These are phyloP conservation scores for Albula glossodonta DNA, from an alignment of 2,113 vertebrate species.

Conservation along the genomic window DNA sequence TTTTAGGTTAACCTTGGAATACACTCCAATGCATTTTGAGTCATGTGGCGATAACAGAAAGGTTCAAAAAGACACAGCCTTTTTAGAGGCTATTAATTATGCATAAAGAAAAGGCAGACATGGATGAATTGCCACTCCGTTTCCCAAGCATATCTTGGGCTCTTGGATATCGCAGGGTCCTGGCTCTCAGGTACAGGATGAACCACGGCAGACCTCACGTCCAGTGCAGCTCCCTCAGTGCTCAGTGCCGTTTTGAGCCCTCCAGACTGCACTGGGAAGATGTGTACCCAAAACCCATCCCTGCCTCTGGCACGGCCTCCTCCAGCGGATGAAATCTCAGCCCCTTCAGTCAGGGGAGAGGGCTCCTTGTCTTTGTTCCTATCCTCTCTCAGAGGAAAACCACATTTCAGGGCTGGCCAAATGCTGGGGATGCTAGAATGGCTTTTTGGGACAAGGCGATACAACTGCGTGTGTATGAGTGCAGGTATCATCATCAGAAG, in stretches of 20 bases:
- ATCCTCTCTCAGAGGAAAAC: not conserved
- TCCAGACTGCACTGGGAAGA: not conserved
- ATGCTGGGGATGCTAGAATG: not conserved
- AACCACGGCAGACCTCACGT: no score
- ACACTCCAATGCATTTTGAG: not conserved
- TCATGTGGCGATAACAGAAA: not conserved
- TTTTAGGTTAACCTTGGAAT: not conserved
- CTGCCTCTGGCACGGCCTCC: not conserved
- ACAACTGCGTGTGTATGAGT: slow-evolving; percentile 2
- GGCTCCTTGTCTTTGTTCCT: not conserved
- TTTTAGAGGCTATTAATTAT: not conserved
- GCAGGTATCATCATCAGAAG: not conserved
- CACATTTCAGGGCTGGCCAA: slow-evolving; percentile 9
- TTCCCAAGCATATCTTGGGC: not conserved
- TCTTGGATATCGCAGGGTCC: no score
- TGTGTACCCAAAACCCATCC: not conserved
- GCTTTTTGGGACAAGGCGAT: not conserved
- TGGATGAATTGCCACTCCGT: not conserved
- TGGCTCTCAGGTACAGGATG: no score
- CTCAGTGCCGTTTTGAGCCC: not conserved
- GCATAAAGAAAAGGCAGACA: not conserved
- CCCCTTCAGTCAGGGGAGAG: slow-evolving; percentile 13
- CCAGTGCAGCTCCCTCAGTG: not conserved
- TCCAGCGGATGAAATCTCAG: slow-evolving; percentile 14
- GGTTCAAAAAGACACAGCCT: not conserved